phyloP scores from a whole-genome alignment of 1,140 invertebrate species.

The Calycopis cecrops region DNA sequence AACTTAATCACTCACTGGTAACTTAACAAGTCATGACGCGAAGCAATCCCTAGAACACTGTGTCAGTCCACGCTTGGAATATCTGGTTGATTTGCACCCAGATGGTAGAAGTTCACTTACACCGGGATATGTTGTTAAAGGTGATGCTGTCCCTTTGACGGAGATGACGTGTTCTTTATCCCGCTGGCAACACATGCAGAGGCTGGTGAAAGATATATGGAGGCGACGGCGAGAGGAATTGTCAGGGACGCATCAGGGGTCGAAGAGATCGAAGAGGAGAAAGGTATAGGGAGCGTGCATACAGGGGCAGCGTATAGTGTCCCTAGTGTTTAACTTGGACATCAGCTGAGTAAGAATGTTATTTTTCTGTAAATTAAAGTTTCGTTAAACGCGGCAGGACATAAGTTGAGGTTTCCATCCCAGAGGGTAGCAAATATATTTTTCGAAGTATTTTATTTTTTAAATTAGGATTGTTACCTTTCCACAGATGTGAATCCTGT shows the following conservation, averaged over 20 bases:
- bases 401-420: too few species aligned
- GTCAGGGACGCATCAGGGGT: not conserved
- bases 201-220: not conserved
- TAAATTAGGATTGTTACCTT: too few species aligned
- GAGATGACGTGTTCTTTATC: not conserved
- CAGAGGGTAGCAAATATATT: too few species aligned
- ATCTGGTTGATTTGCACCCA: not conserved
- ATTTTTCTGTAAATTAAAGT: too few species aligned
- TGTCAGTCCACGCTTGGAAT: not conserved
- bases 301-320: too few species aligned
- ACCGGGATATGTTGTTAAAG: too few species aligned
- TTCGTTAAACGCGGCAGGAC: too few species aligned
- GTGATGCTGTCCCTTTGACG: too few species aligned
- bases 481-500: too few species aligned
- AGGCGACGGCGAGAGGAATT: not conserved
- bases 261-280: not conserved
- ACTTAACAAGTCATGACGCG: not conserved
- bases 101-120: not conserved
- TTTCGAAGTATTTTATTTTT: too few species aligned
- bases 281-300: not conserved
- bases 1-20: not conserved
- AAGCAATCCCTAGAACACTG: not conserved
- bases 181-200: not conserved
- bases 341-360: too few species aligned
- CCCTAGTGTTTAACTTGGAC: too few species aligned